Base-by-base conservation (phyloP, 2,888 invertebrate genomes). In the Smittia sp. region DNA sequence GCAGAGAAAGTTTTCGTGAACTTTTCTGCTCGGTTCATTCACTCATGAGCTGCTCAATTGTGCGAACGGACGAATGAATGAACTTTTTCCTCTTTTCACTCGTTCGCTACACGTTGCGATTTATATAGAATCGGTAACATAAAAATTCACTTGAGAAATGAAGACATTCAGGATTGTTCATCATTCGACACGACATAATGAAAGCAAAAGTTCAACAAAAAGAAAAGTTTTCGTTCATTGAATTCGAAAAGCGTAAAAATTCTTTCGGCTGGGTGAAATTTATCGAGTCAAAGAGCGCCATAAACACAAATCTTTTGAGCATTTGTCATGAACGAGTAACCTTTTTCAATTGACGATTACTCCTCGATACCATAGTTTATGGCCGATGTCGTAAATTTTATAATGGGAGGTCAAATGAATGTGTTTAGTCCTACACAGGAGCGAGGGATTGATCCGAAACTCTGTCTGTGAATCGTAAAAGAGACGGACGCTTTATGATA, bases 11-110 rank as follows among this genome's bases (percentile, higher is more conserved):
- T 46, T 11, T 46, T 32, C 15, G n/a, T 46, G 46, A 38, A 11
- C 39, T 63, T 66, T 66, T 27, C 1, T 66, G 13, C 24, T 66
- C 32, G 66, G 20, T 66, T 66, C 66, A 38, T 66, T 66, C 66
- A 66, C 38, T 66, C 66, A 38, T 66, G 66, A 66, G 66, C 38
- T 38, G 66, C 66, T 66, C 66, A 66, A 66, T 66, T 66, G 66
- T 66, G 66, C 66, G 38, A 38, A 65, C n/a, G 15, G 32, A 65
- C 15, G 65, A 62, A 22, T 62, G 62, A 62, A 22, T 24, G 62
- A 4, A 22, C 18, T 62, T 62, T 62, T 62, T 22, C 24, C 24
- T 62, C 13, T 4, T 24, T 20, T 15, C 24, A 1, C 13, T 32
- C 32, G 32, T 9, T 32, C 9, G 32, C 32, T 32, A 6, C 32